Evolutionary conservation across 2,797 vertebrate genomes (phyloP).

Genomic region (Borostomias antarcticus): DNA sequence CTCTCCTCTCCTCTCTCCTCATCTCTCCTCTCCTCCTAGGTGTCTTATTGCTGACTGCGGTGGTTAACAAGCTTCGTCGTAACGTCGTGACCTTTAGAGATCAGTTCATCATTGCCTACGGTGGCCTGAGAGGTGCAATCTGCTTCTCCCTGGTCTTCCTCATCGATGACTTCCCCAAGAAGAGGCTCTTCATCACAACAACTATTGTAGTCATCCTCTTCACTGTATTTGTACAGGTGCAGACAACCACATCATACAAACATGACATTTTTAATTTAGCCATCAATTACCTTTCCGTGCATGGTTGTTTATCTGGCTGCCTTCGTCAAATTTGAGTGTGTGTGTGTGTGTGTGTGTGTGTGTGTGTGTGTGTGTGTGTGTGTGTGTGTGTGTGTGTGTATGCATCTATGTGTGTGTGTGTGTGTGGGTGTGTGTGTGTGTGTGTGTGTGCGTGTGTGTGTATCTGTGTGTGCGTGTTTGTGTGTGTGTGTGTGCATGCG

Average conservation of each 20-base stretch:
- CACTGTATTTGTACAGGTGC: constrained; percentile 81
- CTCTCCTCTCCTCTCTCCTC: not conserved
- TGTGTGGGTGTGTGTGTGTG: constrained; percentile 63
- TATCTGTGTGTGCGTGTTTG: constrained; percentile 33
- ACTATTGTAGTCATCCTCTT: constrained; percentile 93
- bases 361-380: constrained; percentile 31
- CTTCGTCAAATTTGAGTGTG: not conserved
- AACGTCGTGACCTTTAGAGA: constrained; percentile 89
- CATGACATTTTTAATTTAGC: too few relatives aligned
- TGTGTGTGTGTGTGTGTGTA: constrained; percentile 48
- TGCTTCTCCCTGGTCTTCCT: constrained; percentile 92
- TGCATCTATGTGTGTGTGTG: not conserved
- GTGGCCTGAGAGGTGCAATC: constrained; percentile 90
- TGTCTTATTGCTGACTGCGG: constrained; percentile 86
- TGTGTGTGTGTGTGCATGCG: constrained; percentile 50
- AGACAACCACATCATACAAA: not conserved
- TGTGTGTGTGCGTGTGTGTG: constrained; percentile 31
- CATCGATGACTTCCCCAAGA: constrained; percentile 80
- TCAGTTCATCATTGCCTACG: constrained; percentile 93
- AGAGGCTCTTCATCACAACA: constrained; percentile 85
- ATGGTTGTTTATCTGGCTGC: too few relatives aligned
- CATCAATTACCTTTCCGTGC: too few relatives aligned
- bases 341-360: not conserved
- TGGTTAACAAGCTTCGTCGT: constrained; percentile 91
- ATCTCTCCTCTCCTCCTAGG: constrained; percentile 63